Percentiles rank a stretch among this genome's conserved stretches.
Conservation (phyloP, 1,140 invertebrate species). For the Drosophila equinoxialis region DNA sequence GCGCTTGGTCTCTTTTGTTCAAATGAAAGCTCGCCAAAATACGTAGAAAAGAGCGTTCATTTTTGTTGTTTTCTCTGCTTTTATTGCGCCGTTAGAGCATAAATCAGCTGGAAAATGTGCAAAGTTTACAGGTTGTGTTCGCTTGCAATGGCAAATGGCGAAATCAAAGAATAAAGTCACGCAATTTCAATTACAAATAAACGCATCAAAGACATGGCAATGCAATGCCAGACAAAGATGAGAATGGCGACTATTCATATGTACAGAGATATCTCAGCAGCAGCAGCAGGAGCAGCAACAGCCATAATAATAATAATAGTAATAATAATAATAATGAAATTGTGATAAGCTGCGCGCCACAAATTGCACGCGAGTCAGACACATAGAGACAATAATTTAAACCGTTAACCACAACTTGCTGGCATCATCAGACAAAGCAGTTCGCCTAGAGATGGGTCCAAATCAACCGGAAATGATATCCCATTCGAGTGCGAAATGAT, state of each 20-base stretch:
- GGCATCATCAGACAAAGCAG: conserved; percentile 48
- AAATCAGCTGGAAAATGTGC: conserved; percentile 57
- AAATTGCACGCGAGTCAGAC: conserved; percentile 74
- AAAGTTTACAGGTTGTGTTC: conserved; percentile 46
- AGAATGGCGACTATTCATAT: conserved; percentile 15
- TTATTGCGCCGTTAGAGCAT: conserved; percentile 40
- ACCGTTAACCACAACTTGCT: conserved; percentile 63
- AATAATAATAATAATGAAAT: conserved; percentile 74
- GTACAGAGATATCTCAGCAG: conserved; percentile 1
- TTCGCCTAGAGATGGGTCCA: conserved; percentile 28
- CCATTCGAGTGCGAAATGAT: not conserved
- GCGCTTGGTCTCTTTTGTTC: conserved; percentile 1
- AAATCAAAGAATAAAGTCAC: conserved; percentile 80
- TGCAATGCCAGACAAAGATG: conserved; percentile 37
- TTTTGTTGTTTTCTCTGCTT: conserved; percentile 5
- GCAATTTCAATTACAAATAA: conserved; percentile 79
- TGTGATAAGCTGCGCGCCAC: conserved; percentile 77
- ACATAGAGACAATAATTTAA: conserved; percentile 67
- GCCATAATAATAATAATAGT: conserved; percentile 59
- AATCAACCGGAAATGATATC: conserved; percentile 5
- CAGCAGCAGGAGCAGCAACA: not conserved
- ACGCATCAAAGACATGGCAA: conserved; percentile 29
- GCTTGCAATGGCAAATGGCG: conserved; percentile 51
- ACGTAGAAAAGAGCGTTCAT: not conserved
- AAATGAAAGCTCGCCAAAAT: conserved; percentile 58